phyloP scores from a whole-genome alignment of 2,888 invertebrate species.

The Heliconius sara region DNA sequence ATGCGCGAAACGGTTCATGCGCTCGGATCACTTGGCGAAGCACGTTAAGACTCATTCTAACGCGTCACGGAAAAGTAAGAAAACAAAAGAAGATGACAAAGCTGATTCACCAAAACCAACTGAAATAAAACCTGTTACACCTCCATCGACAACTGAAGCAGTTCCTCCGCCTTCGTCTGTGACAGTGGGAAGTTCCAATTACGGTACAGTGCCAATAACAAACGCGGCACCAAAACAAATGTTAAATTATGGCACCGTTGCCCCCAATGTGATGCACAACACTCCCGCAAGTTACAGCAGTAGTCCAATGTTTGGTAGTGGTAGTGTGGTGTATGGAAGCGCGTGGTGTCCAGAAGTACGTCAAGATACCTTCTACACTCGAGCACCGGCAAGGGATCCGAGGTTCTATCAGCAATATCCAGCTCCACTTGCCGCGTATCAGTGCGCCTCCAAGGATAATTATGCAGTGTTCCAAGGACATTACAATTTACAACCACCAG shows the following conservation, averaged over 20 bases:
- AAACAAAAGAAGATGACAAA: slow-evolving; percentile 73
- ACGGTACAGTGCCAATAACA: slow-evolving; percentile 65
- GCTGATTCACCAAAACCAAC: slow-evolving; percentile 63
- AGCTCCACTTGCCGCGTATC: slow-evolving; percentile 68
- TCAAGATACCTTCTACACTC: slow-evolving; percentile 68
- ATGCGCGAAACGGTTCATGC: slow-evolving; percentile 95
- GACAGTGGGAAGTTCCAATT: slow-evolving; percentile 65
- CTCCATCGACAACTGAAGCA: slow-evolving; percentile 34
- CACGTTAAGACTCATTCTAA: slow-evolving; percentile 95
- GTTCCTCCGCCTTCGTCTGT: slow-evolving; percentile 36
- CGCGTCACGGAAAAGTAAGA: slow-evolving; percentile 80
- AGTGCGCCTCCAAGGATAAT: slow-evolving; percentile 78
- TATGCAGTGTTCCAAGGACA: slow-evolving; percentile 80
- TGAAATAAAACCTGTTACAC: slow-evolving; percentile 58
- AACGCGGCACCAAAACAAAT: slow-evolving; percentile 62
- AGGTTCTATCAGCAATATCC: slow-evolving; percentile 76
- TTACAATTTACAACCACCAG: slow-evolving; percentile 76
- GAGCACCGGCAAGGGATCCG: slow-evolving; percentile 65
- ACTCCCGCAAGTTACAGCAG: slow-evolving; percentile 60
- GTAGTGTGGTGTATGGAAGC: slow-evolving; percentile 59
- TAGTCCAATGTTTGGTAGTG: slow-evolving; percentile 60
- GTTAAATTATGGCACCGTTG: slow-evolving; percentile 67
- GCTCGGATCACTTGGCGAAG: slow-evolving; percentile 96
- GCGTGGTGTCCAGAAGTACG: slow-evolving; percentile 74
- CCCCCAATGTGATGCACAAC: slow-evolving; percentile 61